Percentiles rank a stretch among this genome's conserved stretches.
These are phyloP conservation scores for Heliconius hewitsoni DNA, from an alignment of 1,140 invertebrate genomes.

Conservation along the genomic window DNA sequence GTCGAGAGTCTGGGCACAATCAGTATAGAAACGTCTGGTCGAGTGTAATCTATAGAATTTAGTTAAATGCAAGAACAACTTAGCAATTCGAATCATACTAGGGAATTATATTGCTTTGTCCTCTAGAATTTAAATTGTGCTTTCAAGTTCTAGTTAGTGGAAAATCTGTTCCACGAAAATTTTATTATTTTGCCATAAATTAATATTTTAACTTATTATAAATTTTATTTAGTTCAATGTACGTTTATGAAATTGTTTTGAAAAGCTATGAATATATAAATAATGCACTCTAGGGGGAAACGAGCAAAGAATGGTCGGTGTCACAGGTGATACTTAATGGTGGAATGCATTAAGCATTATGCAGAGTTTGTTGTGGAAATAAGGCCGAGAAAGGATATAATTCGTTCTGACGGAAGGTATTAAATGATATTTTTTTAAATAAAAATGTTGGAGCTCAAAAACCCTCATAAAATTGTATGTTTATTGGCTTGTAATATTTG, in stretches of 20 bases:
- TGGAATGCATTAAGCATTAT: conserved; percentile 68
- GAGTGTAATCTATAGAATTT: conserved; percentile 45
- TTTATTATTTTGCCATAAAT: conserved; percentile 30
- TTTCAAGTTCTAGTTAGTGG: neutral
- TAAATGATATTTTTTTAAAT: neutral
- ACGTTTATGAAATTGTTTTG: neutral
- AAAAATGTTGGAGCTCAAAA: neutral
- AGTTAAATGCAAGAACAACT: conserved; percentile 50
- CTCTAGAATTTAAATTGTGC: neutral
- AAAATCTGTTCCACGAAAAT: neutral
- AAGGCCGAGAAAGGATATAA: conserved; percentile 22
- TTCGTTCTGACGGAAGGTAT: neutral
- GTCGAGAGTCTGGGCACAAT: conserved; percentile 52
- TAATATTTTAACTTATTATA: conserved; percentile 23
- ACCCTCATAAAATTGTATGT: neutral
- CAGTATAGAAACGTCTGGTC: conserved; percentile 45
- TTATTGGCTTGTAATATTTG: too few species aligned
- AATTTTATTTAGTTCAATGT: neutral
- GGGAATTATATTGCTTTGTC: conserved; percentile 26
- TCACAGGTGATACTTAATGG: conserved; percentile 65
- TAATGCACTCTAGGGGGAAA: conserved; percentile 34
- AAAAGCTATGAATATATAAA: conserved; percentile 14
- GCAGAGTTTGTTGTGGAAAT: conserved; percentile 46
- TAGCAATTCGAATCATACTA: conserved; percentile 44
- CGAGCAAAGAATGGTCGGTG: conserved; percentile 50